phyloP scores from a whole-genome alignment of 2,888 invertebrate genomes.

The Deroplatys truncata region DNA sequence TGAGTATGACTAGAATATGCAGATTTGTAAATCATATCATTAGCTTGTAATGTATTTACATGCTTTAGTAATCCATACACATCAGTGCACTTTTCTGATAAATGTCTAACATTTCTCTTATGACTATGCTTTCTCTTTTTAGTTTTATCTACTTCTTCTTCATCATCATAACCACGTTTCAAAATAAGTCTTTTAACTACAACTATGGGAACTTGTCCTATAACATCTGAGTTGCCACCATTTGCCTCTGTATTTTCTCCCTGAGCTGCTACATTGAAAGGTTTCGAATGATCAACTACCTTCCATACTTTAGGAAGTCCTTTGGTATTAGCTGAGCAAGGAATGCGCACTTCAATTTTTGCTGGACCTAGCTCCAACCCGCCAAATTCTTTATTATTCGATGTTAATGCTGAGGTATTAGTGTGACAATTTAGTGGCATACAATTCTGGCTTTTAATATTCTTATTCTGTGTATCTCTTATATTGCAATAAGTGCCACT shows the following conservation, averaged over 20 bases:
- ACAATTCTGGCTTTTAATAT: not conserved
- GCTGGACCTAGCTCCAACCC: constrained; percentile 22
- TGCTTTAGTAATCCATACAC: not conserved
- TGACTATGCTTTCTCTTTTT: not conserved
- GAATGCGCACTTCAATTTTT: constrained; percentile 26
- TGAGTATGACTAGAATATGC: not conserved
- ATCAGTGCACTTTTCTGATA: not conserved
- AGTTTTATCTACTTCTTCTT: not conserved
- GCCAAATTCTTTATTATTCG: not conserved
- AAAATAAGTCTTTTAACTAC: constrained; percentile 24
- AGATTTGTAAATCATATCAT: not conserved
- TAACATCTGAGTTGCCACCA: not conserved
- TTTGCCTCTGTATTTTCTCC: not conserved
- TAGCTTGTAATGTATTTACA: not conserved
- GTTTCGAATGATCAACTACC: constrained; percentile 11
- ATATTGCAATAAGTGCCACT: not conserved
- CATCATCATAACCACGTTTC: constrained; percentile 11
- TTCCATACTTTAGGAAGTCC: constrained; percentile 4
- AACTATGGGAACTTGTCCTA: constrained; percentile 17
- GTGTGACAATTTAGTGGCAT: not conserved
- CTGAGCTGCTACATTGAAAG: not conserved
- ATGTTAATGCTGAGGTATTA: not conserved
- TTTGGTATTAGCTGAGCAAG: constrained; percentile 2
- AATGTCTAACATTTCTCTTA: not conserved
- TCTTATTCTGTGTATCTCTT: not conserved